Conservation (phyloP, 2,888 invertebrate genomes). For the Amiota minor region DNA sequence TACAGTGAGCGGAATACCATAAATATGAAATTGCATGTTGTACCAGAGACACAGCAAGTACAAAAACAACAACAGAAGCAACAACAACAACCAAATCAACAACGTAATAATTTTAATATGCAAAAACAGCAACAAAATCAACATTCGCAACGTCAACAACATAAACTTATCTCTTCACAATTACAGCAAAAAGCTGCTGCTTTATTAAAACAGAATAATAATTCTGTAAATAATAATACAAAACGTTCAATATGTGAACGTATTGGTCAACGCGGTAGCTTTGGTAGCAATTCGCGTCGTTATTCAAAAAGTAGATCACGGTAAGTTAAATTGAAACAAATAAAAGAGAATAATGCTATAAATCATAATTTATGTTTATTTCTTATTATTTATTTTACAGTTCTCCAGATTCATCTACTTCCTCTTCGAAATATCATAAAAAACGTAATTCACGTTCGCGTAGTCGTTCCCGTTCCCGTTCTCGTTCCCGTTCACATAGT, state of each 20-base stretch:
- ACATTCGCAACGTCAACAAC: neutral
- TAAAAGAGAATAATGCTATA: no score
- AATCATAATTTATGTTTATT: neutral
- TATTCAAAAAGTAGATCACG: slow-evolving; percentile 72
- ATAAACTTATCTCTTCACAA: neutral
- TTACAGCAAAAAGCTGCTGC: neutral
- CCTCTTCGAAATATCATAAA: slow-evolving; percentile 57
- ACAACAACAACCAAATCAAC: slow-evolving; percentile 50
- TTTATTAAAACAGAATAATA: slow-evolving; percentile 6
- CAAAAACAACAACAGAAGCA: slow-evolving; percentile 54
- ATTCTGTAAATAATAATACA: slow-evolving; percentile 51
- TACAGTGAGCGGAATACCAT: slow-evolving; percentile 82
- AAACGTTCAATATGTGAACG: slow-evolving; percentile 74
- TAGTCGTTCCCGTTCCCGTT: slow-evolving; percentile 52
- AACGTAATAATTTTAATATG: slow-evolving; percentile 32
- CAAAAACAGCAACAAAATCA: slow-evolving; percentile 34
- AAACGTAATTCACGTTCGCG: slow-evolving; percentile 56
- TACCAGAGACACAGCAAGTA: slow-evolving; percentile 75
- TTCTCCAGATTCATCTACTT: slow-evolving; percentile 57
- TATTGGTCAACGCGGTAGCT: slow-evolving; percentile 74
- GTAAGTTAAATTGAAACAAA: slow-evolving; percentile 51
- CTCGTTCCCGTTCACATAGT: slow-evolving; percentile 60
- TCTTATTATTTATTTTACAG: slow-evolving; percentile 48
- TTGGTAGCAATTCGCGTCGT: slow-evolving; percentile 63
- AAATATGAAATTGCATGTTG: slow-evolving; percentile 71